A percentile compares a stretch with the other conserved stretches of the same genome.
These are phyloP conservation scores for Chrysochloris asiatica DNA, from an alignment of 2,113 vertebrate species.

Conservation along the genomic window DNA sequence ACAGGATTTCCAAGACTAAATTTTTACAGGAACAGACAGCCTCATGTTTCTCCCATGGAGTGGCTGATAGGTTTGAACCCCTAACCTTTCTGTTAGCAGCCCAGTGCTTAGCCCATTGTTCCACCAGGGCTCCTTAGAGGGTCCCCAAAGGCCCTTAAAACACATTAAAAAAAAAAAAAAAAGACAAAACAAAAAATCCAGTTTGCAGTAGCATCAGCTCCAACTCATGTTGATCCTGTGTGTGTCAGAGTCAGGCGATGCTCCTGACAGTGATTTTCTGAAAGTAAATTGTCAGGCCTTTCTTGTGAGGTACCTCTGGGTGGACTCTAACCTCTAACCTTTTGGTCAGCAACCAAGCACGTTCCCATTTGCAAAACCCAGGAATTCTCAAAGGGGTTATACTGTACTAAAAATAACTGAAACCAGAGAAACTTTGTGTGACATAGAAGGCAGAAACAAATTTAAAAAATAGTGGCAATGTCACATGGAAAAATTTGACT, in stretches of 20 bases:
- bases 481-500: constrained; percentile 23
- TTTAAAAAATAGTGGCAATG: constrained; percentile 32
- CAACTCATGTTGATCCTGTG: not conserved
- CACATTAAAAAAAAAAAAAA: too few species aligned
- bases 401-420: constrained; percentile 66
- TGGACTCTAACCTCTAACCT: not conserved
- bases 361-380: not conserved
- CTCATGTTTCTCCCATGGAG: too few species aligned
- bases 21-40: too few species aligned
- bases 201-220: too few species aligned
- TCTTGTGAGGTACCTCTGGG: not conserved
- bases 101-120: too few species aligned
- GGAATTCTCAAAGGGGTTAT: not conserved
- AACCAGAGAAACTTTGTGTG: constrained; percentile 31
- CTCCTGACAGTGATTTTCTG: not conserved
- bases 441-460: constrained; percentile 23
- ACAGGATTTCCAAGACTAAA: too few species aligned
- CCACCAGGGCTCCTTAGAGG: too few species aligned
- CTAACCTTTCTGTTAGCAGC: too few species aligned
- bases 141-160: not conserved
- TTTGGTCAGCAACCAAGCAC: not conserved
- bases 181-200: not conserved
- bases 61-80: too few species aligned
- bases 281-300: not conserved
- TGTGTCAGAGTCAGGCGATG: not conserved